These are phyloP conservation scores for Heliconius nattereri DNA, from an alignment of 1,140 invertebrate species.

Conservation along the genomic window DNA sequence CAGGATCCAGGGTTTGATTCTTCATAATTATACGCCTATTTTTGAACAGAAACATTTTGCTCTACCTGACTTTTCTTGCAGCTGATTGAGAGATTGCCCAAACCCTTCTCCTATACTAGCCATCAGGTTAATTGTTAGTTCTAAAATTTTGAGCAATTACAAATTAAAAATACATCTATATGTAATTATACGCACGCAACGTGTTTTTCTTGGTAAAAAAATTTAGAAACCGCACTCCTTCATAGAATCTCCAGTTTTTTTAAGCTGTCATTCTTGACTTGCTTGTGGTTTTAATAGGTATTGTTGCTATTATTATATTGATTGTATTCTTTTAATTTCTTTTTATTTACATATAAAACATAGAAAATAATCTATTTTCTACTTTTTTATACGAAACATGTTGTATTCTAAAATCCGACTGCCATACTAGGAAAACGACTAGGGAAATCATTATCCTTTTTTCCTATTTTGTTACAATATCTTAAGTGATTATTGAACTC, in stretches of 20 bases:
- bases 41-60: slow-evolving; percentile 55
- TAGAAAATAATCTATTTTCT: too few relatives aligned
- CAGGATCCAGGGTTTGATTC: slow-evolving; percentile 60
- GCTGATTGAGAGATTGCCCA: slow-evolving; percentile 62
- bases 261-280: slow-evolving; percentile 2
- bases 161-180: slow-evolving; percentile 43
- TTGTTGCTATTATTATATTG: not conserved
- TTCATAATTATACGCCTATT: slow-evolving; percentile 75
- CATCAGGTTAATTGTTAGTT: slow-evolving; percentile 57
- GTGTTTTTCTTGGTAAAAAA: slow-evolving; percentile 21
- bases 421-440: too few relatives aligned
- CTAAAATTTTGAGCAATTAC: slow-evolving; percentile 46
- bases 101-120: slow-evolving; percentile 41
- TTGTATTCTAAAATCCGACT: too few relatives aligned
- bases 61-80: slow-evolving; percentile 69
- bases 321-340: too few relatives aligned
- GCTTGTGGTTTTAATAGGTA: not conserved
- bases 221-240: not conserved
- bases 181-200: slow-evolving; percentile 48
- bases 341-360: too few relatives aligned
- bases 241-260: not conserved
- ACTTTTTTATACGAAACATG: too few relatives aligned
- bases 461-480: too few relatives aligned
- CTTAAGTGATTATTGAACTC: too few relatives aligned
- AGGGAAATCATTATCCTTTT: too few relatives aligned